These are phyloP conservation scores for Zygothrica quintamaculata DNA, from an alignment of 2,888 invertebrate genomes.

Conservation along the genomic window DNA sequence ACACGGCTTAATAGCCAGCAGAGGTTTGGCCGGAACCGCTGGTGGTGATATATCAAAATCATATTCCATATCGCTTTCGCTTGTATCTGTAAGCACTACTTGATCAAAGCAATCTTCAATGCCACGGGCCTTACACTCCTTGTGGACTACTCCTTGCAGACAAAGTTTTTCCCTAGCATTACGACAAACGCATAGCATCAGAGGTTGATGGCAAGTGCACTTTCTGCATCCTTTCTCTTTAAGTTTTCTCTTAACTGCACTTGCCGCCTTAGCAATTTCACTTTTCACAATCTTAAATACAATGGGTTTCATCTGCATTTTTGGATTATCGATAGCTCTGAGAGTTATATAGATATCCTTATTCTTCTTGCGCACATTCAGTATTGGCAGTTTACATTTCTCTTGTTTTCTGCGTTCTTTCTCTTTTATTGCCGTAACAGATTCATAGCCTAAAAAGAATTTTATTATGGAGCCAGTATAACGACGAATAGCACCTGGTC, in stretches of 20 bases:
- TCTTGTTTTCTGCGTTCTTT: constrained; percentile 33
- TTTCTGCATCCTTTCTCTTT: constrained; percentile 86
- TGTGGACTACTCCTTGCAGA: constrained; percentile 85
- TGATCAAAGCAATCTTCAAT: constrained; percentile 69
- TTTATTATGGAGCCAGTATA: constrained; percentile 81
- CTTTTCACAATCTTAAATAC: constrained; percentile 88
- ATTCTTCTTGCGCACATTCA: constrained; percentile 88
- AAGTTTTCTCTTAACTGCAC: constrained; percentile 86
- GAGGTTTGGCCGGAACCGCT: constrained; percentile 87
- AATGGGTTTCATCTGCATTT: constrained; percentile 85
- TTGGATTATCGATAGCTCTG: constrained; percentile 14
- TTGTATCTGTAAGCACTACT: constrained; percentile 80
- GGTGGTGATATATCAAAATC: constrained; percentile 90
- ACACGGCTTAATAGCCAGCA: constrained; percentile 84
- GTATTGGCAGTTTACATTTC: constrained; percentile 85
- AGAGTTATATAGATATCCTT: constrained; percentile 87
- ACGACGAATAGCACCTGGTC: constrained; percentile 82
- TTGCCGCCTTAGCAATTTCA: constrained; percentile 85
- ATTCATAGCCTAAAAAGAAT: constrained; percentile 67
- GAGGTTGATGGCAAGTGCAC: constrained; percentile 86
- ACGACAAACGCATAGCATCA: constrained; percentile 81
- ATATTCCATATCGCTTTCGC: constrained; percentile 87
- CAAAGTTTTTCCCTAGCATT: constrained; percentile 83
- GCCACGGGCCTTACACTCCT: constrained; percentile 81
- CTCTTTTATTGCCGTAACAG: too few relatives aligned